These are phyloP conservation scores for Clinocottus analis DNA, from an alignment of 2,113 vertebrate genomes.

Conservation along the genomic window DNA sequence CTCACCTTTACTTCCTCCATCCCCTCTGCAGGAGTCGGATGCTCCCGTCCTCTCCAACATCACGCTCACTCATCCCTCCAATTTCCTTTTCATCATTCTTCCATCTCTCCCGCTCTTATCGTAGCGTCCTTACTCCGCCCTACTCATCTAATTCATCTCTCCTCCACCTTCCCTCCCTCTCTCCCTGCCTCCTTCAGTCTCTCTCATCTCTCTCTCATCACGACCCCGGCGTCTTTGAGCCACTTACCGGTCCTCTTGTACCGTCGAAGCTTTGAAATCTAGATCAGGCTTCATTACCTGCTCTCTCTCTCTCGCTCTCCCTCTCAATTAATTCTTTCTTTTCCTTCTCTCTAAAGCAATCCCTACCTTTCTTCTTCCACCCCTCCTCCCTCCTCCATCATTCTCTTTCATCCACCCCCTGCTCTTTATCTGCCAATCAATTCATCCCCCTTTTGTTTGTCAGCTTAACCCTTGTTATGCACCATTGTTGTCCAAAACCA, in stretches of 20 bases:
- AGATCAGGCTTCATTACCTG: constrained; percentile 66
- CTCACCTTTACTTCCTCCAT: neutral
- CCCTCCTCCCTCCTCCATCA: neutral
- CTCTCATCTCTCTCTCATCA: constrained; percentile 54
- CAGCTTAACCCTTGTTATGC: neutral
- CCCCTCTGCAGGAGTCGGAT: neutral
- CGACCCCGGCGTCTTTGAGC: constrained; percentile 56
- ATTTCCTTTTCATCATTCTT: constrained; percentile 59
- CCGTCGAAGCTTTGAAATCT: constrained; percentile 74
- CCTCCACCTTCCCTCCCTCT: constrained; percentile 6
- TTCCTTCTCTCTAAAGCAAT: neutral
- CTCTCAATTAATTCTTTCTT: constrained; percentile 21
- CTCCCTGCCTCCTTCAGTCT: constrained; percentile 14
- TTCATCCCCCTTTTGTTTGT: constrained; percentile 4
- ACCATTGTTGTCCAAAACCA: constrained; percentile 18
- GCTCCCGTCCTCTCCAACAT: constrained; percentile 4
- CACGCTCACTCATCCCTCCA: constrained; percentile 25
- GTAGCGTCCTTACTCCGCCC: neutral
- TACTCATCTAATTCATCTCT: constrained; percentile 21
- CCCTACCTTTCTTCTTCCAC: neutral
- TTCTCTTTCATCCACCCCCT: constrained; percentile 26
- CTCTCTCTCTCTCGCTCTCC: neutral
- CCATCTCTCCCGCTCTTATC: constrained; percentile 30
- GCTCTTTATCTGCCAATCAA: constrained; percentile 45
- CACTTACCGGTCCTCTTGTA: constrained; percentile 62